These are phyloP conservation scores for Eueides isabella DNA, from an alignment of 1,140 invertebrate species.

Conservation along the genomic window DNA sequence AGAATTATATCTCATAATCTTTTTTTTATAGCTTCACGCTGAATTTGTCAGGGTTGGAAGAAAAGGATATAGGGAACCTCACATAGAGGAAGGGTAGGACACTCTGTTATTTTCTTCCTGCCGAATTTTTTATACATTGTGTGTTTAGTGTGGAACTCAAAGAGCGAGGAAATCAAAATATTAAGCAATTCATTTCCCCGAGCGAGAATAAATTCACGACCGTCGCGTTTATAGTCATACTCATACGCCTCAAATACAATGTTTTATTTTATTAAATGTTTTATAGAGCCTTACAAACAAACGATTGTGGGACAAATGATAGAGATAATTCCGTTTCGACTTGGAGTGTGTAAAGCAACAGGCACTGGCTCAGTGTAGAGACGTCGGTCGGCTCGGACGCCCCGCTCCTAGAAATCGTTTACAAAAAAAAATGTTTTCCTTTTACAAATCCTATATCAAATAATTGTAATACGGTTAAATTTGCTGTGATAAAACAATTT, in stretches of 20 bases:
- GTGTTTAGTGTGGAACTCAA: too few relatives aligned
- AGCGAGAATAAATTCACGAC: too few relatives aligned
- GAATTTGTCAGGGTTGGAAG: not conserved
- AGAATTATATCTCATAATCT: not conserved
- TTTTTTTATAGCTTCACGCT: too few relatives aligned
- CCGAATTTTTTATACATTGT: too few relatives aligned
- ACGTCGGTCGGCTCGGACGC: constrained; percentile 39
- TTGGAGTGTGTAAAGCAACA: constrained; percentile 42
- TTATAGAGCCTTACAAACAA: constrained; percentile 21
- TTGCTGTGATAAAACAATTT: constrained; percentile 44
- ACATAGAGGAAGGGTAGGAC: too few relatives aligned
- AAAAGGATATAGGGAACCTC: too few relatives aligned
- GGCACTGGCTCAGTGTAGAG: constrained; percentile 39
- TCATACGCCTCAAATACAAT: not conserved
- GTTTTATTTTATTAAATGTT: not conserved
- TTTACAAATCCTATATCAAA: constrained; percentile 16
- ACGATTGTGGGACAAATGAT: constrained; percentile 24
- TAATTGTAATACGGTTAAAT: constrained; percentile 30
- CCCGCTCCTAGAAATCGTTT: constrained; percentile 28
- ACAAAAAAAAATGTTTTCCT: constrained; percentile 24
- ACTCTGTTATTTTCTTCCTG: too few relatives aligned
- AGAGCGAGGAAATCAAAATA: too few relatives aligned
- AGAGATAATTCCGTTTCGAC: constrained; percentile 32
- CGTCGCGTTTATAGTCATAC: too few relatives aligned
- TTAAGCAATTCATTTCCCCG: too few relatives aligned